Evolutionary conservation across 2,797 vertebrate genomes (phyloP), one percentile per base, ranked within the genome.

Genomic region (Aulostomus chinensis): DNA sequence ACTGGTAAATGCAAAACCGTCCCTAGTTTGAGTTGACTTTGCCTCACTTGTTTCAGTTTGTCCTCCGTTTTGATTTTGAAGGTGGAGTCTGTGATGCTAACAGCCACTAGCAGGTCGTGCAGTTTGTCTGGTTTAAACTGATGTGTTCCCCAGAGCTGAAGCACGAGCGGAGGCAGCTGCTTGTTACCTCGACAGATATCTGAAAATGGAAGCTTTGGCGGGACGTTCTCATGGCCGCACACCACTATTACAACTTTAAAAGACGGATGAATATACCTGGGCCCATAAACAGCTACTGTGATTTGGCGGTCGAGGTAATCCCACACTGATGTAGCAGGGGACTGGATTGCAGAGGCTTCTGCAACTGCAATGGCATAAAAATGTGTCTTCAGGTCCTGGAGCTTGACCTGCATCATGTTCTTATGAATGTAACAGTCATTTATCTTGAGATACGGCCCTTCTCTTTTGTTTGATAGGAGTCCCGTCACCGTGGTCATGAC

Each of bases 111-210:
- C 68, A 98, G 73, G 84, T 98, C 88, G 52, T 91, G 90, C 0
- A 92, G 85, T 29, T 88, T 90, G 34, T 93, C 84, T 48, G 93
- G 91, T 15, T 85, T 82, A 63, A 96, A 93, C 1, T 83, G 85
- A 60, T 94, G 92, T 47, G 94, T 96, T 7, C 94, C 94, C 96
- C 96, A 99, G 18, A 97, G 90, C 33, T 98, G 94, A 85, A 99
- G 91, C 33, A 98, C 91, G 38, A 98, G 90, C 0, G 95, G 94
- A 22, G 96, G 93, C 36, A 91, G 71, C 26, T 74, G 93, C 83
- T 92, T 96, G 14, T 89, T 90, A 7, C 87, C 86, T 36, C 86
- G 93, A 63, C 90, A 92, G 12, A 94, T 83, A 53, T 94, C 93
- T 58, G 91, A 92, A 71, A 97, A 89, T 0, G 92, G 94, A 55